phyloP scores from a whole-genome alignment of 2,797 vertebrate species.

The Galaxias olidus region DNA sequence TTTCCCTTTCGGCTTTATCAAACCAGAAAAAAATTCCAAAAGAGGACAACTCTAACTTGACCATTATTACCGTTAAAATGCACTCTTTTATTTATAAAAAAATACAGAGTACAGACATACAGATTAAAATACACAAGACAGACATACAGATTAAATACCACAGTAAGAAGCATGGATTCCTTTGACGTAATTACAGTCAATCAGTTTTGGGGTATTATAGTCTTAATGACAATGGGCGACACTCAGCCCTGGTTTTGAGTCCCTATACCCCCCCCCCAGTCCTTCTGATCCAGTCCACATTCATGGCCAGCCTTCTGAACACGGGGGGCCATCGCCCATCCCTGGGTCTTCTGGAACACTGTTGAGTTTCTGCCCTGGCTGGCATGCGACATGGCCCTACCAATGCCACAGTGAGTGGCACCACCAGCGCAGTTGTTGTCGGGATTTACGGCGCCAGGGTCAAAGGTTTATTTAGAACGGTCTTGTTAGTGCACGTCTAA shows the following conservation, averaged over 20 bases:
- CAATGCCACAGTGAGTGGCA: conserved; percentile 80
- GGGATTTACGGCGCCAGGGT: conserved; percentile 69
- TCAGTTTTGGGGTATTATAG: background rate
- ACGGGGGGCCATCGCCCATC: conserved; percentile 2
- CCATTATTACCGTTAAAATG: no score
- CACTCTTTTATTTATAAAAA: conserved; percentile 4
- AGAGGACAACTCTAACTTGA: background rate
- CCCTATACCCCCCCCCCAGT: no score
- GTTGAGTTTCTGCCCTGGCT: conserved; percentile 72
- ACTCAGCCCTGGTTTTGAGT: no score
- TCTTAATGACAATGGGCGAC: no score
- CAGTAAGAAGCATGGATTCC: conserved; percentile 27
- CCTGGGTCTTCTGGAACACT: conserved; percentile 36
- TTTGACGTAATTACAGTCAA: conserved; percentile 1
- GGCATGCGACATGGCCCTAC: conserved; percentile 73
- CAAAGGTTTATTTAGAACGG: conserved; percentile 75
- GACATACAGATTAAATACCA: conserved; percentile 3
- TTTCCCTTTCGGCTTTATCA: background rate
- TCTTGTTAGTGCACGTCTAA: conserved; percentile 74
- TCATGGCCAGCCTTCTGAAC: no score
- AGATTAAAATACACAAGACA: conserved; percentile 13
- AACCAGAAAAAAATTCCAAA: background rate
- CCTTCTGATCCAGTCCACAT: no score
- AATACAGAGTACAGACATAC: background rate
- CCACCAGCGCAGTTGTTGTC: conserved; percentile 71